Evolutionary conservation across 2,113 vertebrate species (phyloP).

Genomic region (Noturus placidus): DNA sequence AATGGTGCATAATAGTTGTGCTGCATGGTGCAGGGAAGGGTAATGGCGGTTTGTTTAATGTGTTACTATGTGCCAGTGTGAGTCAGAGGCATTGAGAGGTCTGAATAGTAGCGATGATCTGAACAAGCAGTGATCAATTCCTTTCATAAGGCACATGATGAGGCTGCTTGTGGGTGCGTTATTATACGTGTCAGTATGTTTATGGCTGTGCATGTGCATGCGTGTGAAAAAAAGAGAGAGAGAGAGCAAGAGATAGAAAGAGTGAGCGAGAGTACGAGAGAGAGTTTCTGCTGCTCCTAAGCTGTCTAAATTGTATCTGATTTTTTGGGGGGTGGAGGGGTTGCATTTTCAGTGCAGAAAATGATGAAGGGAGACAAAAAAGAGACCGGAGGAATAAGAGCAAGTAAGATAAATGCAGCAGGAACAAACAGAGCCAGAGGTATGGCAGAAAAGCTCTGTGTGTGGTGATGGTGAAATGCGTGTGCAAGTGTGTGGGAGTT

Average conservation of each 20-base stretch:
- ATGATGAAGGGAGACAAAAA: slow-evolving; percentile 19
- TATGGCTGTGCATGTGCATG: slow-evolving; percentile 54
- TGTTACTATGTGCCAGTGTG: slow-evolving; percentile 48
- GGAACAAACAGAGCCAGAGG: slow-evolving; percentile 74
- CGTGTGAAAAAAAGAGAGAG: slow-evolving; percentile 54
- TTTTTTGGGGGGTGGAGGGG: background rate
- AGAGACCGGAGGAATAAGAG: background rate
- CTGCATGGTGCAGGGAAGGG: slow-evolving; percentile 29
- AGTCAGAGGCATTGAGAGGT: slow-evolving; percentile 55
- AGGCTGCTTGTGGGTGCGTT: slow-evolving; percentile 38
- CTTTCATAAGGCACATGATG: slow-evolving; percentile 52
- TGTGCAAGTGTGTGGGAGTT: slow-evolving; percentile 72
- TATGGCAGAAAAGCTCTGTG: slow-evolving; percentile 72
- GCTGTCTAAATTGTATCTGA: slow-evolving; percentile 23
- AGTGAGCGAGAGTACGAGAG: slow-evolving; percentile 36
- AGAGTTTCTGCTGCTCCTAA: background rate
- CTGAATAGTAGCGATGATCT: slow-evolving; percentile 56
- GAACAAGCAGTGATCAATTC: slow-evolving; percentile 58
- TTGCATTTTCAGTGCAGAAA: slow-evolving; percentile 25
- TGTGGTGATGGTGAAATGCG: slow-evolving; percentile 67
- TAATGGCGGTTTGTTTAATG: slow-evolving; percentile 53
- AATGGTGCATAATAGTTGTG: slow-evolving; percentile 14
- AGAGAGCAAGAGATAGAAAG: slow-evolving; percentile 29
- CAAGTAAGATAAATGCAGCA: slow-evolving; percentile 68
- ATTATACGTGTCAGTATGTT: slow-evolving; percentile 51